Evolutionary conservation across 1,140 invertebrate species (phyloP).

Genomic region (Orchestia grillus): DNA sequence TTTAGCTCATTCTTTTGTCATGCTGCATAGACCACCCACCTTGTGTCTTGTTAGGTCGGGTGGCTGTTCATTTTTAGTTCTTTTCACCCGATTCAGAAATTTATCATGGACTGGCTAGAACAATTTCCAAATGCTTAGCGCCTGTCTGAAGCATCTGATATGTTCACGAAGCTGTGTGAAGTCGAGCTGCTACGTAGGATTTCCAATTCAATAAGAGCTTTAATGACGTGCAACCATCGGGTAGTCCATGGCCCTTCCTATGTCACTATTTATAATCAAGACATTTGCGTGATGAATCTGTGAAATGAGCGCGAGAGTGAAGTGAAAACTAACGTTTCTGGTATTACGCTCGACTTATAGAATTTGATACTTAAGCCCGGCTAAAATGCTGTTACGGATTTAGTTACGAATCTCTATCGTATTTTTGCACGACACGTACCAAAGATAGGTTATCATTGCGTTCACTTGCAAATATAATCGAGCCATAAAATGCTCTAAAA

Average conservation of each 20-base stretch:
- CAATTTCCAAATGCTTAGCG: not conserved
- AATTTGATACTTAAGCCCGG: no score
- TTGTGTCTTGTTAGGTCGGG: not conserved
- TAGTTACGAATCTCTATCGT: no score
- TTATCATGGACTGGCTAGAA: not conserved
- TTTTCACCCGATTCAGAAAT: not conserved
- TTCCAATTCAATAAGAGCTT: not conserved
- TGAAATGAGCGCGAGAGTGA: not conserved
- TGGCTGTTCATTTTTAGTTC: not conserved
- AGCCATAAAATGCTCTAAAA: no score
- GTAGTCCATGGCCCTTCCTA: not conserved
- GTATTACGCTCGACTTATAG: no score
- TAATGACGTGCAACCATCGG: not conserved
- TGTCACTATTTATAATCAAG: not conserved
- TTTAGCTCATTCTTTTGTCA: not conserved
- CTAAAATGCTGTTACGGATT: no score
- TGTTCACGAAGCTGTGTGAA: not conserved
- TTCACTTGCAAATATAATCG: no score
- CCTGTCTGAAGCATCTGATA: not conserved
- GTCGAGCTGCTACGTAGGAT: not conserved
- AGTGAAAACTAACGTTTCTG: not conserved
- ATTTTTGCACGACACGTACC: no score
- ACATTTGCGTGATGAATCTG: not conserved
- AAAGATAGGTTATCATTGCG: no score
- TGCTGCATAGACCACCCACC: not conserved